These are phyloP conservation scores for Orycteropus afer DNA, from an alignment of 2,113 vertebrate genomes.

Conservation along the genomic window DNA sequence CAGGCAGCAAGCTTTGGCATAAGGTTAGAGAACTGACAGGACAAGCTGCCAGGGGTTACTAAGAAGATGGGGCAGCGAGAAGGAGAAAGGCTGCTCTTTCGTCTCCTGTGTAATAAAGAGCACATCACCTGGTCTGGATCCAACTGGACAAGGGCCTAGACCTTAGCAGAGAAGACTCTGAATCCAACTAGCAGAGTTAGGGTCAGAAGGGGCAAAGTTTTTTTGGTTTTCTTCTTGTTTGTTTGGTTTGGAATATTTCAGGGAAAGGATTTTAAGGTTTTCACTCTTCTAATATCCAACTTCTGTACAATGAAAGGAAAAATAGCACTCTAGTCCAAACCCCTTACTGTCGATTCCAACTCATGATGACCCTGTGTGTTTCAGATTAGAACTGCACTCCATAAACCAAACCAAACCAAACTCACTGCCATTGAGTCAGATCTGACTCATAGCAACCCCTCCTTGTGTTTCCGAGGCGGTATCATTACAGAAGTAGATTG, in stretches of 20 bases:
- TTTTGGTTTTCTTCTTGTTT: slow-evolving; percentile 19
- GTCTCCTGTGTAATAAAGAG: not conserved
- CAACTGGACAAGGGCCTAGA: not conserved
- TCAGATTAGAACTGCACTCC: not conserved
- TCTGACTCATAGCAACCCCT: too few species aligned
- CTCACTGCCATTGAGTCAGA: too few species aligned
- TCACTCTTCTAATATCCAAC: slow-evolving; percentile 29
- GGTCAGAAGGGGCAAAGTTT: not conserved
- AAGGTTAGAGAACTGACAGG: not conserved
- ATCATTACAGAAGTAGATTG: too few species aligned
- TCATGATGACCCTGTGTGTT: not conserved
- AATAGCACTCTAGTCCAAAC: not conserved
- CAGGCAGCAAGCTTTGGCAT: not conserved
- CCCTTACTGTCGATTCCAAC: not conserved
- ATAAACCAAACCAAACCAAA: too few species aligned
- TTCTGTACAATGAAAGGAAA: not conserved
- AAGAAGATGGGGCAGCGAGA: not conserved
- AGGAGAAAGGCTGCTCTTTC: not conserved
- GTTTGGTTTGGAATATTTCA: slow-evolving; percentile 33
- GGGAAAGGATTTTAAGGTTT: not conserved
- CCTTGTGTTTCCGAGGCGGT: too few species aligned
- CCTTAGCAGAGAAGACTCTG: not conserved
- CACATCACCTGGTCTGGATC: not conserved
- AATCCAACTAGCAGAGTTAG: not conserved
- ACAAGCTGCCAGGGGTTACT: not conserved